Evolutionary conservation across 2,113 vertebrate species (phyloP).

Genomic region (Brachyistius frenatus): DNA sequence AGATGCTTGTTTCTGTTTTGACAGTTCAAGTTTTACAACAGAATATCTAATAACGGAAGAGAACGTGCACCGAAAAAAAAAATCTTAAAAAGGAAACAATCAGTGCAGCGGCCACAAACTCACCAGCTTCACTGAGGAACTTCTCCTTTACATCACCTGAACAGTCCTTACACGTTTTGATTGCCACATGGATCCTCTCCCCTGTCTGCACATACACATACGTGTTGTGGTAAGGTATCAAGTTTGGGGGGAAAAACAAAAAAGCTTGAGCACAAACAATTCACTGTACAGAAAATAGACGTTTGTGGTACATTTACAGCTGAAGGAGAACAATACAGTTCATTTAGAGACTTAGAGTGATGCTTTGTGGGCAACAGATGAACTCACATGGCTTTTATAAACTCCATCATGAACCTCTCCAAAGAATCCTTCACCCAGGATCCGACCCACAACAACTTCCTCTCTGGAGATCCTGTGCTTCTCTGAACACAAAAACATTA

Average conservation of each 20-base stretch:
- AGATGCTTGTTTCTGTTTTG: too few relatives aligned
- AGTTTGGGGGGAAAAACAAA: too few relatives aligned
- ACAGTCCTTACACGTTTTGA: constrained; percentile 96
- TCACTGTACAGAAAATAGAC: too few relatives aligned
- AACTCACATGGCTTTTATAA: constrained; percentile 90
- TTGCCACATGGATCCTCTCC: constrained; percentile 87
- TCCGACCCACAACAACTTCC: constrained; percentile 87
- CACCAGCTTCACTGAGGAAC: constrained; percentile 95
- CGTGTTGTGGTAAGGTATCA: too few relatives aligned
- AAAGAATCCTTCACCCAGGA: constrained; percentile 95
- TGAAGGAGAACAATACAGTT: too few relatives aligned
- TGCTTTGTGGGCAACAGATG: not conserved
- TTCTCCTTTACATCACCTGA: constrained; percentile 92
- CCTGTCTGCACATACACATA: constrained; percentile 82
- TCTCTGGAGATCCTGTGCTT: constrained; percentile 83
- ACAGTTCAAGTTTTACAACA: too few relatives aligned
- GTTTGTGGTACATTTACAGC: too few relatives aligned
- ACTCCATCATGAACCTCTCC: constrained; percentile 93
- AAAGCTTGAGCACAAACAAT: too few relatives aligned
- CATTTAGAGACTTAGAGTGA: not conserved
- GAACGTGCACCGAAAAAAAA: not conserved
- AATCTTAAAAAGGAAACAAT: constrained; percentile 1
- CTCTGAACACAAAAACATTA: constrained; percentile 57
- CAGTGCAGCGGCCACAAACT: constrained; percentile 29
- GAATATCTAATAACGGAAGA: too few relatives aligned